Evolutionary conservation across 1,140 invertebrate genomes (phyloP), one percentile per base, ranked within the genome.

Genomic region (Patella vulgata): DNA sequence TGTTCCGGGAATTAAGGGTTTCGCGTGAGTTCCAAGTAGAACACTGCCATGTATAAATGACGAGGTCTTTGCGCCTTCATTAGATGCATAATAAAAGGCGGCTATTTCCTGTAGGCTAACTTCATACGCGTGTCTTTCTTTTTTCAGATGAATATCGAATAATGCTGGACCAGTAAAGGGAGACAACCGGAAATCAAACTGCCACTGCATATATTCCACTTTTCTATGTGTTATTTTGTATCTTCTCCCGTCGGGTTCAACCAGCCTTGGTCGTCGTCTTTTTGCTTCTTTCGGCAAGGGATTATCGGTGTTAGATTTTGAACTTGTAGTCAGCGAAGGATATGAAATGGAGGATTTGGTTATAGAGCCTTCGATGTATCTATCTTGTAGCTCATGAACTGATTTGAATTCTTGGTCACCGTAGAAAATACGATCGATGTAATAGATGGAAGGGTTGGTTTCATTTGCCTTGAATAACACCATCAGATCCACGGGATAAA

Each of bases 171-270:
- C 63, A 12, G n/a, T 50, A 23, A 31, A 39, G 2, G 51, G 23
- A 11, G 33, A 48, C 12, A 60, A 23, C 12, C 47, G 14, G 51
- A 43, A 63, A 23, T 59, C 19, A 33, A 68, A 68, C 2, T 40
- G 27, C 66, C 66, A 68, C 28, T 44, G 43, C 42, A 59, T 40
- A 31, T 61, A 68, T 14, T 54, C 30, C 1, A 68, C 25, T 14
- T 44, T 11, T 9, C 33, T 33, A 9, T 71, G 70, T 14, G 66
- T 53, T 1, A 81, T 55, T 11, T 48, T 68, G 65, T 77, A 81
- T 36, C 79, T 44, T 50, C 71, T 70, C 8, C 79, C 79, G 36
- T 78, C 73, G n/a, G 77, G 79, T 47, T 76, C 73, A 30, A 66
- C 55, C 21, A 61, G 59, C n/a, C 36, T 40, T 1, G 71, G 71